These are phyloP conservation scores for Plebejus anna DNA, from an alignment of 2,888 invertebrate species.

Conservation along the genomic window DNA sequence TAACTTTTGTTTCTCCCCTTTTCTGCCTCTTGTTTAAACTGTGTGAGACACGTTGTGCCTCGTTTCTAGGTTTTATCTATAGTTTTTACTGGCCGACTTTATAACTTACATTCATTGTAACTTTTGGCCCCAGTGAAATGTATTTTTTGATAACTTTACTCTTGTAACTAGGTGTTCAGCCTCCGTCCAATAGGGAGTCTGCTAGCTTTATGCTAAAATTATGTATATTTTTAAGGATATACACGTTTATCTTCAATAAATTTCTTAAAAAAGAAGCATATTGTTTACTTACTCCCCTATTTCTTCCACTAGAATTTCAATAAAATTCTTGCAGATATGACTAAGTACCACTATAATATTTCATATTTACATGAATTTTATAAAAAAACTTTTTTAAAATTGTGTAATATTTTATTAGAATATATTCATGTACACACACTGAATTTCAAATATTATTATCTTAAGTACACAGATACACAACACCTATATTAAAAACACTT, in stretches of 20 bases:
- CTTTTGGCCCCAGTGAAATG: not conserved
- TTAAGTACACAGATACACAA: constrained; percentile 23
- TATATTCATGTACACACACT: constrained; percentile 13
- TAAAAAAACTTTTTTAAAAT: not conserved
- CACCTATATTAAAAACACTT: constrained; percentile 19
- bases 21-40: no score
- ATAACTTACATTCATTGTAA: constrained; percentile 4
- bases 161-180: constrained; percentile 11
- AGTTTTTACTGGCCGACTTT: no score
- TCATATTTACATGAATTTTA: not conserved
- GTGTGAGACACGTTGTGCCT: no score
- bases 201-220: constrained; percentile 10
- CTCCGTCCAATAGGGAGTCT: constrained; percentile 31
- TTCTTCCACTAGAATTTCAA: not conserved
- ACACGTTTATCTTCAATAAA: constrained; percentile 27
- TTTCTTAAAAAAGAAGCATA: not conserved
- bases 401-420: constrained; percentile 16
- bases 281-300: not conserved
- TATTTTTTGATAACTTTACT: constrained; percentile 23
- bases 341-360: no score
- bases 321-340: no score
- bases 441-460: constrained; percentile 12
- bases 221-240: constrained; percentile 30
- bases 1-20: no score
- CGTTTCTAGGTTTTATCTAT: no score